Percentiles rank a stretch among this genome's conserved stretches.
Evolutionary conservation across 2,888 invertebrate genomes (phyloP).

Genomic region (Rhimphoctona megacephalus): DNA sequence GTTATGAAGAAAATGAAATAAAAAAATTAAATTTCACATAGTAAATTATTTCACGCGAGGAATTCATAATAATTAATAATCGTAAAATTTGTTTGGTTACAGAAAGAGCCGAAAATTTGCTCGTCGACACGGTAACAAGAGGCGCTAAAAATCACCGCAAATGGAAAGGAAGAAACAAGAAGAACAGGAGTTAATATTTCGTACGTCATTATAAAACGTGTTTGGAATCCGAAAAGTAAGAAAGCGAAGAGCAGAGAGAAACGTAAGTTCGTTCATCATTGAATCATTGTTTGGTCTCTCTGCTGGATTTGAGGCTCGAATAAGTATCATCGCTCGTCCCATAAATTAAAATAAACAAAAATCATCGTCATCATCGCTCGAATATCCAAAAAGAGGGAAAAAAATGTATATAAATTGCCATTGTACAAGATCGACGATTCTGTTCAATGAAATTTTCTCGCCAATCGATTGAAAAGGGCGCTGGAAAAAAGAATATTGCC

Average conservation of each 20-base stretch:
- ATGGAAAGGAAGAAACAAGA: slow-evolving; percentile 43
- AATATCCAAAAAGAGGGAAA: slow-evolving; percentile 16
- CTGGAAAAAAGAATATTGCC: slow-evolving; percentile 1
- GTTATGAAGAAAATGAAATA: neutral
- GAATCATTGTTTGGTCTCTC: slow-evolving; percentile 54
- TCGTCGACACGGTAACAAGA: slow-evolving; percentile 82
- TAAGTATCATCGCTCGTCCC: slow-evolving; percentile 33
- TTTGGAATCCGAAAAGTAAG: slow-evolving; percentile 46
- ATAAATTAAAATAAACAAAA: neutral
- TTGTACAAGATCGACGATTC: slow-evolving; percentile 31
- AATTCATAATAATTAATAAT: neutral
- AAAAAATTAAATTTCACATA: neutral
- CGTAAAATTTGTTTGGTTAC: slow-evolving; percentile 51
- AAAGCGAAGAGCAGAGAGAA: slow-evolving; percentile 22
- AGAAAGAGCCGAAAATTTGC: slow-evolving; percentile 82
- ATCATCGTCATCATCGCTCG: slow-evolving; percentile 22
- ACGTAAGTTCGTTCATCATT: slow-evolving; percentile 64
- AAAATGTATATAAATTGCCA: slow-evolving; percentile 25
- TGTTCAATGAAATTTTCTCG: slow-evolving; percentile 29
- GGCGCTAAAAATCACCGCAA: slow-evolving; percentile 76
- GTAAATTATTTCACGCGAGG: neutral
- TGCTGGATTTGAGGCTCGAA: slow-evolving; percentile 52
- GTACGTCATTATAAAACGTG: slow-evolving; percentile 44
- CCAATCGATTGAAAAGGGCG: slow-evolving; percentile 19
- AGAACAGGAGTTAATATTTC: slow-evolving; percentile 42